Evolutionary conservation across 2,797 vertebrate species (phyloP).

Genomic region (Eupleurogrammus muticus): DNA sequence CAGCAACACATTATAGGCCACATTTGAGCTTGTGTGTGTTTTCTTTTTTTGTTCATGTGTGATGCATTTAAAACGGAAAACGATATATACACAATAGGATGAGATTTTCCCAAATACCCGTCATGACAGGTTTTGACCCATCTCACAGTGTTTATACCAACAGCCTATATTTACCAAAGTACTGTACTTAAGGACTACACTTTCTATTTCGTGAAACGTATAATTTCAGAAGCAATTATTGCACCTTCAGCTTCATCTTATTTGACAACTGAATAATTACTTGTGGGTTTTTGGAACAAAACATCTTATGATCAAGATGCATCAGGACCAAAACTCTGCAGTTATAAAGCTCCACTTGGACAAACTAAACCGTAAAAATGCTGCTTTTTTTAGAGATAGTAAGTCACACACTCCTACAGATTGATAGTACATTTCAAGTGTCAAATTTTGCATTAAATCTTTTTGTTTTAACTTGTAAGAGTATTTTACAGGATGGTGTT

Average conservation of each 20-base stretch:
- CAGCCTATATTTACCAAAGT: not conserved
- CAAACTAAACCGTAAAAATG: not conserved
- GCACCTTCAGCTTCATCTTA: not conserved
- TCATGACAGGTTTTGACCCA: not conserved
- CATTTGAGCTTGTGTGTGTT: not conserved
- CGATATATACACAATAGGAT: not conserved
- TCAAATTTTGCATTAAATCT: not conserved
- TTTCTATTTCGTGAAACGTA: not conserved
- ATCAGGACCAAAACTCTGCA: not conserved
- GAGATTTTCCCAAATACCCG: not conserved
- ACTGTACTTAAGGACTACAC: too few relatives aligned
- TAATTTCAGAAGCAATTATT: not conserved
- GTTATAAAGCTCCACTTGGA: not conserved
- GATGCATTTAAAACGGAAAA: not conserved
- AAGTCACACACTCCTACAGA: too few relatives aligned
- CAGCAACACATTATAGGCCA: not conserved
- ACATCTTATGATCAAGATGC: too few relatives aligned
- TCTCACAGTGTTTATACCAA: not conserved
- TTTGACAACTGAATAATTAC: not conserved
- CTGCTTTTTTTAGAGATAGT: not conserved
- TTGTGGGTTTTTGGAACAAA: too few relatives aligned
- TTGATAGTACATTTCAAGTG: too few relatives aligned
- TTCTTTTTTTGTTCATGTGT: not conserved
- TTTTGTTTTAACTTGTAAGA: not conserved
- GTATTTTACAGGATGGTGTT: not conserved